These are phyloP conservation scores for Siphamia tubifer DNA, from an alignment of 2,113 vertebrate species.

Conservation along the genomic window DNA sequence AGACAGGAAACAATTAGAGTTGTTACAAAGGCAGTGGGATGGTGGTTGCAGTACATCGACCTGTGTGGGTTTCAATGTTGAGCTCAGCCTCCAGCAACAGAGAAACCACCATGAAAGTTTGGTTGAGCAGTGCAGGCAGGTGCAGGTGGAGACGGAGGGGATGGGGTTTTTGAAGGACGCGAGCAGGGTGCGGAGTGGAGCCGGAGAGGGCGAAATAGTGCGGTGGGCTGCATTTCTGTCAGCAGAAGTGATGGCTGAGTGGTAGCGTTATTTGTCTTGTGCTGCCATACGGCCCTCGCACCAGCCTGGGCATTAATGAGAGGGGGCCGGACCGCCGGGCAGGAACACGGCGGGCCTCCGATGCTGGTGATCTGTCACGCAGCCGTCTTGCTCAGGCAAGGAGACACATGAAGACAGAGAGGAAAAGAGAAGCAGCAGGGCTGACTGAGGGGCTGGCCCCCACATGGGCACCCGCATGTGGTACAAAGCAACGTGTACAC, in stretches of 20 bases:
- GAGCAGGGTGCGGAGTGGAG: constrained; percentile 75
- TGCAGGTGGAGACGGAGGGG: constrained; percentile 56
- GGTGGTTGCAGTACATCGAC: constrained; percentile 21
- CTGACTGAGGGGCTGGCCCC: constrained; percentile 32
- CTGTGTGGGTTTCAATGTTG: constrained; percentile 9
- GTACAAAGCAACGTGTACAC: constrained; percentile 1
- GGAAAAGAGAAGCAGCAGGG: constrained; percentile 40
- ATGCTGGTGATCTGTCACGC: constrained; percentile 81
- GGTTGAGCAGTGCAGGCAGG: constrained; percentile 53
- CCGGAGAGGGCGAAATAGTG: constrained; percentile 80
- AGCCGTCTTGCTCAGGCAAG: constrained; percentile 61
- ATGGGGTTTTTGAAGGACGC: constrained; percentile 76
- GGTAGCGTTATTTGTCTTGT: constrained; percentile 83
- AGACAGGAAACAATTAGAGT: constrained; percentile 14
- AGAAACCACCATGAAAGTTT: constrained; percentile 52
- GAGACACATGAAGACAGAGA: constrained; percentile 59
- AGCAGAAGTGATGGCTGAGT: constrained; percentile 85
- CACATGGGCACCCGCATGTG: constrained; percentile 26
- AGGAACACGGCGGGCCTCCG: constrained; percentile 74
- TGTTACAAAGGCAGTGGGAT: constrained; percentile 12
- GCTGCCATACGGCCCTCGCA: constrained; percentile 80
- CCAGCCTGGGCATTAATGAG: constrained; percentile 82
- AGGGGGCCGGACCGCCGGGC: constrained; percentile 81
- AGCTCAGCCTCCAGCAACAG: constrained; percentile 41
- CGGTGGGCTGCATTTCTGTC: constrained; percentile 85